Evolutionary conservation across 1,140 invertebrate genomes (phyloP), one percentile per base, ranked within the genome.

Genomic region (Hormaphis cornu): DNA sequence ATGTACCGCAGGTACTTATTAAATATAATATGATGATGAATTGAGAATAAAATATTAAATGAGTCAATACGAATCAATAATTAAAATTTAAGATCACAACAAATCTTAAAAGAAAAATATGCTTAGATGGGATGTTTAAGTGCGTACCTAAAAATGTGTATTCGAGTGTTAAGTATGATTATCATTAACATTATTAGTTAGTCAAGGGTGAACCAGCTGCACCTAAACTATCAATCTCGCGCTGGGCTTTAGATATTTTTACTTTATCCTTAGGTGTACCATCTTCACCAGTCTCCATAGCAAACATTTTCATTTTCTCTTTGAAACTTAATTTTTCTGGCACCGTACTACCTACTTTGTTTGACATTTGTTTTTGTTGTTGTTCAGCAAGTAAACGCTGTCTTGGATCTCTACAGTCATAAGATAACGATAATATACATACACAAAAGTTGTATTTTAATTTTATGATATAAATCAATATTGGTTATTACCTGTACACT

Each of bases 291-390:
- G 90, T 90, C 80, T 94, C 91, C 80, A 93, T 87, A 14, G 92
- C 93, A 81, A 96, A 96, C 91, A 95, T 94, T 79, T 94, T 93
- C 91, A 96, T 95, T 79, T 96, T 96, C 77, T 95, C 93, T 77
- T 93, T 91, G 77, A 96, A 95, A 59, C 88, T 90, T 10, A 96
- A 80, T 75, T 94, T 93, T 76, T 95, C 92, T 1, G 92, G 92
- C 61, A 91, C 86, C 8, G 88, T 85, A 69, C 83, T 81, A 66
- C 82, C 79, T 69, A 80, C 76, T 75, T 81, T 77, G 79, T 85
- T 82, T 79, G 82, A 74, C 73, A 84, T 83, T 70, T 86, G 82
- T 71, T 87, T 83, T 73, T 86, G 83, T 75, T 89, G 86, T 46
- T 84, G 83, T 77, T 92, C 89, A 0, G 88, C 88, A 69, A 94